Conservation (phyloP, 2,797 vertebrate species). For the Alcedo quadribrachys region DNA sequence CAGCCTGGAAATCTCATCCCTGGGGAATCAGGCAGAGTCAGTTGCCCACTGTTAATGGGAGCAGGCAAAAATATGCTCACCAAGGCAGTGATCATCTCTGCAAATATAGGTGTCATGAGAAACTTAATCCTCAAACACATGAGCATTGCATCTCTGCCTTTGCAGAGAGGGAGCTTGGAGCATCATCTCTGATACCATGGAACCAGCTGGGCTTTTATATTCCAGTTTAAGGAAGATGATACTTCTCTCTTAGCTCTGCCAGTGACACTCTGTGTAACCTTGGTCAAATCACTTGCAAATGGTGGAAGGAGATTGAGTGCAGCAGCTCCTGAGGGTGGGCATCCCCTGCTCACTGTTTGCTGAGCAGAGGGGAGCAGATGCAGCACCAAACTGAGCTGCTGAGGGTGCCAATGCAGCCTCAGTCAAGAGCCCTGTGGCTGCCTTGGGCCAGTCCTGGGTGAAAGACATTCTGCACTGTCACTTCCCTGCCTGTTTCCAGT, state of each 20-base stretch:
- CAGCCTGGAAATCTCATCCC: not conserved
- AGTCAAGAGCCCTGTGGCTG: fast-evolving
- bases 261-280: fast-evolving
- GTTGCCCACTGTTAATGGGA: not conserved
- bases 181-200: not conserved
- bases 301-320: not conserved
- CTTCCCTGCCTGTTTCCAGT: not conserved
- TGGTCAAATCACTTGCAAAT: not conserved
- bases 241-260: not conserved
- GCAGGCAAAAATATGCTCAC: not conserved
- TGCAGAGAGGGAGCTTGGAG: not conserved
- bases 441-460: not conserved
- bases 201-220: not conserved
- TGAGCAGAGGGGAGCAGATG: not conserved
- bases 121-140: not conserved
- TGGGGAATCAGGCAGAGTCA: not conserved
- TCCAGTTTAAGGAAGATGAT: not conserved
- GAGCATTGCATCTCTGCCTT: not conserved
- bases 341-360: not conserved
- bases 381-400: fast-evolving
- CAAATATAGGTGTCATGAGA: not conserved
- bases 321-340: not conserved
- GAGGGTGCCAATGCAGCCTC: not conserved
- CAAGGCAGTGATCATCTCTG: not conserved
- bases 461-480: not conserved